These are phyloP conservation scores for Maniola jurtina DNA, from an alignment of 1,140 invertebrate genomes.

Conservation along the genomic window DNA sequence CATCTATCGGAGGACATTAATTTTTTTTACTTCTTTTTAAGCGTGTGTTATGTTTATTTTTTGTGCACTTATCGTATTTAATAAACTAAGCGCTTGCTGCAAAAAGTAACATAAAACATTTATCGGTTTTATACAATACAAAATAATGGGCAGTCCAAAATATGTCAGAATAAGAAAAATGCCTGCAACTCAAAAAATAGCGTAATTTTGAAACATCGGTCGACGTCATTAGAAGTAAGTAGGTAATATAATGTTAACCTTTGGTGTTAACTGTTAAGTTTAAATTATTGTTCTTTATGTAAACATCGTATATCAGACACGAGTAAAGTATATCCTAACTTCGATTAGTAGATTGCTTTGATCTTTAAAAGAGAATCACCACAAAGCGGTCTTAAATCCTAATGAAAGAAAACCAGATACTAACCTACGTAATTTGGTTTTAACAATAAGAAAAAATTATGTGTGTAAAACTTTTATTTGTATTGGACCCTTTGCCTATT, in stretches of 20 bases:
- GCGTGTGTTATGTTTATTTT: background rate
- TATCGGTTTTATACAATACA: background rate
- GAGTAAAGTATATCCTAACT: background rate
- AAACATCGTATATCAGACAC: background rate
- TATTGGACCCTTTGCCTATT: no score
- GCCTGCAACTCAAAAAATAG: no score
- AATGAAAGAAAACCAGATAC: background rate
- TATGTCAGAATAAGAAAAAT: no score
- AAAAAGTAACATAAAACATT: background rate
- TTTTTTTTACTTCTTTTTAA: background rate
- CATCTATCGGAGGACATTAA: background rate
- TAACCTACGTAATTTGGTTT: no score
- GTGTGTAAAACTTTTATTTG: no score
- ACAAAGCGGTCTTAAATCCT: conserved; percentile 6
- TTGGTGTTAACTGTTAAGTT: background rate
- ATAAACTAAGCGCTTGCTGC: background rate
- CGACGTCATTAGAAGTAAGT: no score
- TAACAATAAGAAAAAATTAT: background rate
- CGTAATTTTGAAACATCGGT: no score
- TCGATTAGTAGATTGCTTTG: conserved; percentile 2
- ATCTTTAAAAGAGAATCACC: conserved; percentile 1
- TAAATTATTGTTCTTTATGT: background rate
- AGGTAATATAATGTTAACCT: background rate
- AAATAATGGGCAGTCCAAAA: background rate
- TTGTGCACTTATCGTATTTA: background rate